phyloP scores from a whole-genome alignment of 2,113 vertebrate species.

The Leptobrachium ailaonicum region DNA sequence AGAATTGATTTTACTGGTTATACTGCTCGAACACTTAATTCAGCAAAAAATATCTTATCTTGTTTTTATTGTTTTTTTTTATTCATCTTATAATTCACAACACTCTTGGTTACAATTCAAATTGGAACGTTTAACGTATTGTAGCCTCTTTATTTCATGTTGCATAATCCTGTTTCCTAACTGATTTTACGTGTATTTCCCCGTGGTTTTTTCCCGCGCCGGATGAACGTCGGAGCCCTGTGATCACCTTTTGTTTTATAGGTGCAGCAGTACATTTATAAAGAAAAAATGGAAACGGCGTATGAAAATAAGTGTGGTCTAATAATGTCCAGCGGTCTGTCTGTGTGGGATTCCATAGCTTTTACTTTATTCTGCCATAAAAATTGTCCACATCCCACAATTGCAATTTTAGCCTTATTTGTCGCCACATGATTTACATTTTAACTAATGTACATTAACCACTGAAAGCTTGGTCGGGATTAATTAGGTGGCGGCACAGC shows the following conservation, averaged over 20 bases:
- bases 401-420: conserved; percentile 76
- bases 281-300: conserved; percentile 10
- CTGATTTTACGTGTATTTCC: too few relatives aligned
- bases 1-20: too few relatives aligned
- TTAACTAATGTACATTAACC: conserved; percentile 69
- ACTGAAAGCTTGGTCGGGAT: conserved; percentile 76
- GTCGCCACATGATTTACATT: conserved; percentile 76
- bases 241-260: background rate
- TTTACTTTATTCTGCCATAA: conserved; percentile 73
- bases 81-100: too few relatives aligned
- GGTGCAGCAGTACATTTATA: background rate
- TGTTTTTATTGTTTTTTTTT: too few relatives aligned
- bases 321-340: conserved; percentile 62
- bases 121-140: too few relatives aligned
- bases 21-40: too few relatives aligned
- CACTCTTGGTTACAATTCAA: too few relatives aligned
- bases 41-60: too few relatives aligned
- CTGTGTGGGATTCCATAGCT: conserved; percentile 66
- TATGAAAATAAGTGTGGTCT: conserved; percentile 69
- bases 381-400: conserved; percentile 70
- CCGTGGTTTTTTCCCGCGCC: too few relatives aligned
- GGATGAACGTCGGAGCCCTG: too few relatives aligned
- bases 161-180: too few relatives aligned
- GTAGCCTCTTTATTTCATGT: too few relatives aligned
- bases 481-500: conserved; percentile 77